Evolutionary conservation across 2,797 vertebrate species (phyloP).

Genomic region (Lates japonicus): DNA sequence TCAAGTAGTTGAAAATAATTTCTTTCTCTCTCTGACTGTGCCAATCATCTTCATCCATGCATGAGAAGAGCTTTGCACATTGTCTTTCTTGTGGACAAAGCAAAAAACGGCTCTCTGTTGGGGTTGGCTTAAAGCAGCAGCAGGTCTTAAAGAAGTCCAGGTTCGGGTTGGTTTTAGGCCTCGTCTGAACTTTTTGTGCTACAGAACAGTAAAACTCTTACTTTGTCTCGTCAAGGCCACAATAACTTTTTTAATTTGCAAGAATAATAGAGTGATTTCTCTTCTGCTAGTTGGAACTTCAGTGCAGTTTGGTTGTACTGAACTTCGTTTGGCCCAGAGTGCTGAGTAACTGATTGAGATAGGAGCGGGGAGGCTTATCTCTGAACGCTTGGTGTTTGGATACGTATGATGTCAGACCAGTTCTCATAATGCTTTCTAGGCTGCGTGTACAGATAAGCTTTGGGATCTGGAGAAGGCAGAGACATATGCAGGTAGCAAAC

Average conservation of each 20-base stretch:
- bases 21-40: too few relatives aligned
- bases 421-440: slow-evolving; percentile 73
- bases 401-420: slow-evolving; percentile 83
- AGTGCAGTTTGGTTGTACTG: slow-evolving; percentile 41
- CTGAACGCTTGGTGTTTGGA: slow-evolving; percentile 75
- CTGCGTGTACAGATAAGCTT: slow-evolving; percentile 81
- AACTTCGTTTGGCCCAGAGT: slow-evolving; percentile 70
- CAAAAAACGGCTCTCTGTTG: neutral
- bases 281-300: slow-evolving; percentile 30
- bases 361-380: slow-evolving; percentile 80
- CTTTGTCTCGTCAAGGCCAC: neutral
- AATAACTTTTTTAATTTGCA: slow-evolving; percentile 23
- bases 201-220: neutral
- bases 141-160: too few relatives aligned
- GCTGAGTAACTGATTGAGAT: slow-evolving; percentile 73
- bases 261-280: slow-evolving; percentile 29
- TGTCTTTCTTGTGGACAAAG: too few relatives aligned
- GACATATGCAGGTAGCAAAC: slow-evolving; percentile 75
- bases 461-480: slow-evolving; percentile 79
- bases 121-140: neutral
- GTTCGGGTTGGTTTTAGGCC: neutral
- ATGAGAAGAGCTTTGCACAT: too few relatives aligned
- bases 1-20: too few relatives aligned
- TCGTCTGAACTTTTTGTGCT: neutral
- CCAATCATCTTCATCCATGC: too few relatives aligned